Evolutionary conservation across 2,113 vertebrate genomes (phyloP).

Genomic region (rat (Rattus norvegicus)): GRCr8 NC_086023.1:107446501-107447000

Average conservation of each 20-base stretch:
- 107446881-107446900: not conserved
- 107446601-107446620: too few species aligned
- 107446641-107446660: too few species aligned
- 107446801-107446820: slow-evolving; percentile 34
- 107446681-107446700: not conserved
- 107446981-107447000: not conserved
- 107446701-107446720: not conserved
- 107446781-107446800: not conserved
- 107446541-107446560: not conserved
- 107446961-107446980: not conserved
- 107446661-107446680: not conserved
- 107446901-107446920: slow-evolving; percentile 38
- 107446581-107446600: not conserved
- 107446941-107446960: not conserved
- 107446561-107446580: not conserved
- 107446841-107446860: not conserved
- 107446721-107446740: not conserved
- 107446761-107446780: not conserved
- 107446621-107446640: not conserved
- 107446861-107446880: slow-evolving; percentile 43
- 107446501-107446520: not conserved
- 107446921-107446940: not conserved
- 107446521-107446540: not conserved
- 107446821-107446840: not conserved
- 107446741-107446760: not conserved